Base-by-base conservation (phyloP, 1,140 invertebrate genomes). In the Drosophila ercepeae region DNA sequence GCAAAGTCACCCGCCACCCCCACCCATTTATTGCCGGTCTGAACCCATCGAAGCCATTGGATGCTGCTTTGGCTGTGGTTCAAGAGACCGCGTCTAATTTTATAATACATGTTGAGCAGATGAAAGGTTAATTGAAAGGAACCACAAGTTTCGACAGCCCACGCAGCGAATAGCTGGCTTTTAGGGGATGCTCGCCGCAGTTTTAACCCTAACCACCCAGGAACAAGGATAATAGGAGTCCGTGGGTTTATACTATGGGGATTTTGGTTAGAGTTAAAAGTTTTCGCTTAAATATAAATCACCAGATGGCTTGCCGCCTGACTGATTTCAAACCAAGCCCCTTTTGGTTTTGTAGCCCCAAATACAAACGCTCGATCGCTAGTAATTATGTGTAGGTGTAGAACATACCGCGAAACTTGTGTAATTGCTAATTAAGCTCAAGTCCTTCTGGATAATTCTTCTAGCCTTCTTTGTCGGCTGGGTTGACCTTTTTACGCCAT, bases 41-140 rank as follows among this genome's bases (percentile, higher is more conserved):
- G 29, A 32, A 32, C 9, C 29, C 29, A n/a, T 32, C 11, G 29
- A 32, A 32, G 29, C 29, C 29, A n/a, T 32, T 32, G 29, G n/a
- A 29, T 14, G 25, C 44, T 53, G 19, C 34, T 25, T 70, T 36
- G 50, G 60, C 53, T 65, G 59, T 86, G 81, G 81, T 73, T 76
- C 73, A 74, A 48, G 68, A 64, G 81, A 86, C 72, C 82, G 81
- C 81, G 72, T 86, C 81, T 86, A 88, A 88, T 86, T 88, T 86
- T 86, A 88, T 86, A 86, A 86, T 86, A 86, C 79, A 86, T 86
- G 81, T 88, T 88, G 82, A 86, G 81, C 82, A 86, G 82, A 86
- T 86, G 81, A 86, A 86, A 86, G 81, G 81, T 86, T 86, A 86
- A 86, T 86, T 86, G 81, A 86, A 88, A 81, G 73, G 73, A 86